A percentile compares a stretch with the other conserved stretches of the same genome.
phyloP scores from a whole-genome alignment of 2,888 invertebrate genomes.

The Mesodorylaimus sp. region DNA sequence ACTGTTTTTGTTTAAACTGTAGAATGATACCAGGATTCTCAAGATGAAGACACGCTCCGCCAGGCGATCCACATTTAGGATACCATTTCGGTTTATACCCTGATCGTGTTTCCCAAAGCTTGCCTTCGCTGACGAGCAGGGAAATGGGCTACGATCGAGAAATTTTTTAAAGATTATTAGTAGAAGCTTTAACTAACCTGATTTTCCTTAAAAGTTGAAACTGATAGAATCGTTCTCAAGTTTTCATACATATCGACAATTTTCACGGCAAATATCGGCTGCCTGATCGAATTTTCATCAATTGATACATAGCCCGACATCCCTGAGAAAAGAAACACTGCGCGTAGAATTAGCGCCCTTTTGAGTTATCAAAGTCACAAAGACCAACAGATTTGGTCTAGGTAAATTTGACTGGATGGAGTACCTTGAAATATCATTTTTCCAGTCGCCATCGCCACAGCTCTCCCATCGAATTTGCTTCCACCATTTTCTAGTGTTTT shows the following conservation, averaged over 20 bases:
- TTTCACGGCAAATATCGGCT: conserved; percentile 9
- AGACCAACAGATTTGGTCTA: too few species aligned
- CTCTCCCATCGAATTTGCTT: not conserved
- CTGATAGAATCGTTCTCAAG: not conserved
- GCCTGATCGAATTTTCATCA: conserved; percentile 2
- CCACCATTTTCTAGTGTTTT: not conserved
- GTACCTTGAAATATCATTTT: conserved; percentile 2
- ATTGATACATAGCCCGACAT: conserved; percentile 7
- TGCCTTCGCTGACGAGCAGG: not conserved
- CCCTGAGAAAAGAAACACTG: too few species aligned
- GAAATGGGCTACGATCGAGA: not conserved
- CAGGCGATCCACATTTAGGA: conserved; percentile 4
- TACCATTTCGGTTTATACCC: conserved; percentile 10
- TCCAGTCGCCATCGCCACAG: not conserved
- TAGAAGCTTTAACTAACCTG: not conserved
- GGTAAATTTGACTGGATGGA: too few species aligned
- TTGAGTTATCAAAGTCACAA: too few species aligned
- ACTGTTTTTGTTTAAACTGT: too few species aligned
- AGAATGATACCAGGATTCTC: not conserved
- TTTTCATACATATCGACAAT: conserved; percentile 6
- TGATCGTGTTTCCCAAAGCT: conserved; percentile 6
- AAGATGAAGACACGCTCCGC: conserved; percentile 2
- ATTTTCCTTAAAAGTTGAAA: conserved; percentile 5
- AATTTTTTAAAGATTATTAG: not conserved
- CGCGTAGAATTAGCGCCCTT: too few species aligned